These are phyloP conservation scores for Pterois miles DNA, from an alignment of 2,797 vertebrate species.

Conservation along the genomic window DNA sequence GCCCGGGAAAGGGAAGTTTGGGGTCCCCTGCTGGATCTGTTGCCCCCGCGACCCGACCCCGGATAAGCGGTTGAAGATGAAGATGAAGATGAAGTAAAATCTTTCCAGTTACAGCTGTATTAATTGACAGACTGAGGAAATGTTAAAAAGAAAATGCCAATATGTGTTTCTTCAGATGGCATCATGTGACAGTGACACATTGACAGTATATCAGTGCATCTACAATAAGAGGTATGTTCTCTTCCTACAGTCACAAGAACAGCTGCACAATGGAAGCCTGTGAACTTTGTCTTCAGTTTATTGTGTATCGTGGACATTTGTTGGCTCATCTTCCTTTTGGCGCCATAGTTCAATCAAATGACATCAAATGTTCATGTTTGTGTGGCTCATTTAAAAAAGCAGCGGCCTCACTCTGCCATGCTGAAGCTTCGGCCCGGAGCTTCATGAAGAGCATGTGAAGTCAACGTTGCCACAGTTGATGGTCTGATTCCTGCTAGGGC, in stretches of 20 bases:
- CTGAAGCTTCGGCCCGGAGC: not conserved
- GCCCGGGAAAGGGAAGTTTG: too few species aligned
- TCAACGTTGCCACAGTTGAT: not conserved
- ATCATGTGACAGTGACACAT: not conserved
- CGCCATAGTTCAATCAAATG: not conserved
- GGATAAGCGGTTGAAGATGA: too few species aligned
- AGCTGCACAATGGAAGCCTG: not conserved
- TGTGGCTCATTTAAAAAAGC: too few species aligned
- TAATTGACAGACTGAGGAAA: not conserved
- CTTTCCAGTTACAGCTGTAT: fast-evolving
- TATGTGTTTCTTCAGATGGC: not conserved
- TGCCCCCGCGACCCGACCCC: too few species aligned
- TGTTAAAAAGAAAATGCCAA: not conserved
- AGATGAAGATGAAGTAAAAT: too few species aligned
- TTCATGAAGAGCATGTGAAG: not conserved
- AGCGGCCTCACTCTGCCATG: not conserved
- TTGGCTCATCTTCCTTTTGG: too few species aligned
- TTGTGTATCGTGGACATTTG: too few species aligned
- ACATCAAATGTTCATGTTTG: not conserved
- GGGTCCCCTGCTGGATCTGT: too few species aligned
- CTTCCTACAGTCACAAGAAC: not conserved
- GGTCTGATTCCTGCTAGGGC: conserved; percentile 41
- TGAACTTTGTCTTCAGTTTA: too few species aligned
- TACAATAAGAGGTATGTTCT: not conserved
- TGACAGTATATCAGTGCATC: not conserved